A percentile compares a stretch with the other conserved stretches of the same genome.
Evolutionary conservation across 2,888 invertebrate species (phyloP).

Genomic region (Liopterus haemorrhoidalis): DNA sequence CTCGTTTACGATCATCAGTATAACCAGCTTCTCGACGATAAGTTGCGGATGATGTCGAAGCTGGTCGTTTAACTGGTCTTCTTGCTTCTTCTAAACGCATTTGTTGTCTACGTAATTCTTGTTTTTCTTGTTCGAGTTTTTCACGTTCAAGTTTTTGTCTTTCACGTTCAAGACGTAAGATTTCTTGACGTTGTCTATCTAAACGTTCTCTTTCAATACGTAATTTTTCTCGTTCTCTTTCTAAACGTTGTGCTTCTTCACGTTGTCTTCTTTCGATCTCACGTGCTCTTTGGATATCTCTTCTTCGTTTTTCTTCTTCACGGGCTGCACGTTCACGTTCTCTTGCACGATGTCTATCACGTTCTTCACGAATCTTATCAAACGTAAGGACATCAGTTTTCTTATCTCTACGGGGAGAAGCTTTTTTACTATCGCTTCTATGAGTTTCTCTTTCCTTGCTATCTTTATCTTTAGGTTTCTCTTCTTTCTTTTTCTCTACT

Average conservation of each 20-base stretch:
- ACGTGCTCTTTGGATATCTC: slow-evolving; percentile 69
- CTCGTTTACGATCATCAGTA: slow-evolving; percentile 41
- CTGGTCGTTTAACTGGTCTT: slow-evolving; percentile 51
- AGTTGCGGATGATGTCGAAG: slow-evolving; percentile 36
- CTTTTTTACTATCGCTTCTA: slow-evolving; percentile 26
- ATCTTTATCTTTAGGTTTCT: slow-evolving; percentile 10
- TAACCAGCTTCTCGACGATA: slow-evolving; percentile 43
- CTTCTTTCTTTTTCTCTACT: slow-evolving; percentile 27
- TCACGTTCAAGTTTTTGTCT: slow-evolving; percentile 63
- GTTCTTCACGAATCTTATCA: slow-evolving; percentile 73
- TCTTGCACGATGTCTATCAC: slow-evolving; percentile 66
- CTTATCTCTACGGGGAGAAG: slow-evolving; percentile 49
- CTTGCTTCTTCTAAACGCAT: slow-evolving; percentile 58
- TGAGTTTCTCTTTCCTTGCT: slow-evolving; percentile 26
- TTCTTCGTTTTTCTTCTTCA: slow-evolving; percentile 73
- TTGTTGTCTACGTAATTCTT: slow-evolving; percentile 77
- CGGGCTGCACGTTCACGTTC: slow-evolving; percentile 72
- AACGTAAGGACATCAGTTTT: slow-evolving; percentile 67
- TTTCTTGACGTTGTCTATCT: slow-evolving; percentile 81
- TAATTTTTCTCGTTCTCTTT: slow-evolving; percentile 73
- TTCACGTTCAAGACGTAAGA: slow-evolving; percentile 77
- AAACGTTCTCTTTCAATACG: slow-evolving; percentile 79
- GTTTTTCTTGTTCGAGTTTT: slow-evolving; percentile 60
- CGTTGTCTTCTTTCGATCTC: slow-evolving; percentile 78
- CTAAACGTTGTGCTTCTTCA: slow-evolving; percentile 76